Base-by-base conservation (phyloP, 2,888 invertebrate genomes). In the Melangyna quadrimaculata region DNA sequence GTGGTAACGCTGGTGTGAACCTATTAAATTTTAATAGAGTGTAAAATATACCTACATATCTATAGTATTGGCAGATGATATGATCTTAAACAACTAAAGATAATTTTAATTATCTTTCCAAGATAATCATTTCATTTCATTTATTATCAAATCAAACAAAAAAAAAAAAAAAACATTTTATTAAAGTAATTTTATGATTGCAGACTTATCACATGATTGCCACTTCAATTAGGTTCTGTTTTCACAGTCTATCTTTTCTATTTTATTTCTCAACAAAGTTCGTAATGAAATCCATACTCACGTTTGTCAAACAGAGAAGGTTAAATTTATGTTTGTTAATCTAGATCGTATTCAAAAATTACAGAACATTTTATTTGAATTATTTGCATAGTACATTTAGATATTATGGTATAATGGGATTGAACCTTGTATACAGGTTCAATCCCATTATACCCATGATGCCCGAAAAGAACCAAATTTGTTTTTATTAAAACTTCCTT, bases 221-320 rank as follows among this genome's bases (percentile, higher is more conserved):
- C 45, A 65, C 65, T 65, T 65, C 45, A 65, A 65, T 65, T 45
- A 65, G 9, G 29, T 65, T 65, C 43, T 65, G 45, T 65, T 45
- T 45, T 63, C 27, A 43, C n/a, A 63, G 17, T 19, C 9, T 45
- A 65, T 63, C 27, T 63, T 27, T 43, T 61, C 24, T 45, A n/a
- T 48, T 51, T 51, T 12, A 17, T 32, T 57, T 7, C 17, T 1
- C 29, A 37, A 61, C 12, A 61, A 43, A 29, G 43, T 17, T 45
- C 40, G 29, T 43, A 43, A 43, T 63, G 43, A 43, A 63, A 27
- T 63, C 37, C 32, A 57, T 5, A 32, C 12, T 17, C 0, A 10
- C 24, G n/a, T 32, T 19, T 57, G 17, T 37, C 59, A 37, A 37
- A n/a, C n/a, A n/a, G 8, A 37, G 35, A 22, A 14, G 3, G 22